Evolutionary conservation across 2,113 vertebrate genomes (phyloP), one percentile per base, ranked within the genome.

Genomic region (Chauna torquata): DNA sequence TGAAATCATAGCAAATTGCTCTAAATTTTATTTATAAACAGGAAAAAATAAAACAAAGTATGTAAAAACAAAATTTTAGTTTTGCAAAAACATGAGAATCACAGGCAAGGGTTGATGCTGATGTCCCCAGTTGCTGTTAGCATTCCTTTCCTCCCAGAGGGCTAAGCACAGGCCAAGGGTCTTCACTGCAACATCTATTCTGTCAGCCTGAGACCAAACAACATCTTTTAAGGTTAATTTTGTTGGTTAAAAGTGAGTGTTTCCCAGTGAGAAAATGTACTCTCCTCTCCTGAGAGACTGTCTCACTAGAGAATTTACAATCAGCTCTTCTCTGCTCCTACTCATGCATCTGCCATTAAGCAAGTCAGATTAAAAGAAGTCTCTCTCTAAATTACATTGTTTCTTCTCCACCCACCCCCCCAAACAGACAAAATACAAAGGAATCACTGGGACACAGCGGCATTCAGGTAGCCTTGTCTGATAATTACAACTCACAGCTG

Each of bases 141-240:
- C 94, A 92, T 93, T 96, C 83, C 75, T 85, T 80, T 58, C 65
- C 83, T 95, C 84, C 92, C 94, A 3, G 2, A 82, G 91, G 92
- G 65, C 88, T 85, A 62, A 74, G 71, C 68, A 23, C 0, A 86
- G 82, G 95, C 52, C 88, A 96, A 91, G 25, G 61, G 82, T 92
- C 79, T 78, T 59, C 36, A 77, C 88, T 82, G 88, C 68, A 90
- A 70, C 68, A 92, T 83, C 79, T 90, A 93, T 78, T 93, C 90
- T 88, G 82, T 95, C 59, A 85, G 90, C 34, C 66, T 85, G 36
- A 93, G 57, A 77, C 82, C 88, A 95, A 92, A 83, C 42, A 94
- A 74, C 55, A 75, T 71, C 45, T 84, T 94, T 78, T 68, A 94
- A 95, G n/a, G 80, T 71, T 95, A 78, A 89, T 92, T 90, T 91